These are phyloP conservation scores for Cyanoliseus patagonus DNA, from an alignment of 2,113 vertebrate genomes.

Conservation along the genomic window DNA sequence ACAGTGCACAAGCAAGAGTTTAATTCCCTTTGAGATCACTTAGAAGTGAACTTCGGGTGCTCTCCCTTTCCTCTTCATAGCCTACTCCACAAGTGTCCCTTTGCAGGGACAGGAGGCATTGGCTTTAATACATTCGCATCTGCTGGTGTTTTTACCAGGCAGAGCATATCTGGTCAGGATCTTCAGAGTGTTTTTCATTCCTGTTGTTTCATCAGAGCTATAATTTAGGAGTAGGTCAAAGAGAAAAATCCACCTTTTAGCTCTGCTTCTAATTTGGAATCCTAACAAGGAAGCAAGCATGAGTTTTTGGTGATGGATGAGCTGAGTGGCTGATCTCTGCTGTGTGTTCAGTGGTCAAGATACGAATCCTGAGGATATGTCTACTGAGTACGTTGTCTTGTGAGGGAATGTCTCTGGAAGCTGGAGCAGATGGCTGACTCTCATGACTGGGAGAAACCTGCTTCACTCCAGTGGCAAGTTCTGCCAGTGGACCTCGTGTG, in stretches of 20 bases:
- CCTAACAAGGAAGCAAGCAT: rapidly evolving
- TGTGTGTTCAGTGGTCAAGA: rapidly evolving
- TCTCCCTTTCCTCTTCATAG: neutral
- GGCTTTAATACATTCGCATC: neutral
- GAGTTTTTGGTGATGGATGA: neutral
- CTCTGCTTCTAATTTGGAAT: neutral
- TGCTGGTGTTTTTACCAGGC: neutral
- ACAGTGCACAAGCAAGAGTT: neutral
- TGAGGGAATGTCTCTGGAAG: neutral
- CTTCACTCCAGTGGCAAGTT: neutral
- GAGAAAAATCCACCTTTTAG: neutral
- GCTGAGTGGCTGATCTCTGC: neutral
- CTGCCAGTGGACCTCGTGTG: neutral
- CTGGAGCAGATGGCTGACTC: neutral
- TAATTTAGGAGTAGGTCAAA: neutral
- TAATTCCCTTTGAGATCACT: neutral
- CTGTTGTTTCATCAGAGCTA: neutral
- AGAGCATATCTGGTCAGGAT: neutral
- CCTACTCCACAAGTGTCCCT: neutral
- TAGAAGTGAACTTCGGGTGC: neutral
- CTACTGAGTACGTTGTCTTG: neutral
- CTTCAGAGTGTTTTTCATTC: neutral
- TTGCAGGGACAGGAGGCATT: neutral
- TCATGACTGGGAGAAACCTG: neutral
- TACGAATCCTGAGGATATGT: neutral